Conservation (phyloP, 2,113 vertebrate genomes). For the Anguilla rostrata region DNA sequence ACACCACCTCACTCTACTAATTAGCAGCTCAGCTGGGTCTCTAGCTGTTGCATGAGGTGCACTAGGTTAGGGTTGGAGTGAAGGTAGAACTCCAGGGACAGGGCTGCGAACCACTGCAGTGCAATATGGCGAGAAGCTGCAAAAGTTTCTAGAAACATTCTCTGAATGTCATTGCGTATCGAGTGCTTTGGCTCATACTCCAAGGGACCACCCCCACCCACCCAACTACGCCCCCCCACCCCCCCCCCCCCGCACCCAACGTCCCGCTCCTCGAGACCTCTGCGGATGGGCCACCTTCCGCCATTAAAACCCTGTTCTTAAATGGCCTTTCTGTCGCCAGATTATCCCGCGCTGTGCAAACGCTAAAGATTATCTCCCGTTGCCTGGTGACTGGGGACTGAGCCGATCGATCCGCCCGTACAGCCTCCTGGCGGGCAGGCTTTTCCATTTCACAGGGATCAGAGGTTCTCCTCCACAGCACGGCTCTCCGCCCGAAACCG, state of each 20-base stretch:
- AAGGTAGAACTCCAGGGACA: too few species aligned
- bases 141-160: too few species aligned
- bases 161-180: too few species aligned
- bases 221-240: background rate
- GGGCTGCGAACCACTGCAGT: too few species aligned
- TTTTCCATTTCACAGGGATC: constrained; percentile 30
- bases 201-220: too few species aligned
- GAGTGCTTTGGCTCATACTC: too few species aligned
- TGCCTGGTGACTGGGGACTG: constrained; percentile 58
- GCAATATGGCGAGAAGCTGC: too few species aligned
- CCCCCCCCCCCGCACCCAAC: background rate
- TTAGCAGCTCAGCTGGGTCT: too few species aligned
- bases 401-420: constrained; percentile 60
- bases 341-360: constrained; percentile 5
- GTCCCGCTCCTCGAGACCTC: background rate
- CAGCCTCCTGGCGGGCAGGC: constrained; percentile 42
- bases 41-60: too few species aligned
- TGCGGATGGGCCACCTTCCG: background rate
- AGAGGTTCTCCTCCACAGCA: background rate
- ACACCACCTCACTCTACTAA: too few species aligned
- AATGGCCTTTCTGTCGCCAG: background rate
- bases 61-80: too few species aligned
- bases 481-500: background rate
- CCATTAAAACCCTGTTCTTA: background rate
- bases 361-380: constrained; percentile 51